Conservation (phyloP, 2,797 vertebrate genomes). For the Sphaeramia orbicularis region DNA sequence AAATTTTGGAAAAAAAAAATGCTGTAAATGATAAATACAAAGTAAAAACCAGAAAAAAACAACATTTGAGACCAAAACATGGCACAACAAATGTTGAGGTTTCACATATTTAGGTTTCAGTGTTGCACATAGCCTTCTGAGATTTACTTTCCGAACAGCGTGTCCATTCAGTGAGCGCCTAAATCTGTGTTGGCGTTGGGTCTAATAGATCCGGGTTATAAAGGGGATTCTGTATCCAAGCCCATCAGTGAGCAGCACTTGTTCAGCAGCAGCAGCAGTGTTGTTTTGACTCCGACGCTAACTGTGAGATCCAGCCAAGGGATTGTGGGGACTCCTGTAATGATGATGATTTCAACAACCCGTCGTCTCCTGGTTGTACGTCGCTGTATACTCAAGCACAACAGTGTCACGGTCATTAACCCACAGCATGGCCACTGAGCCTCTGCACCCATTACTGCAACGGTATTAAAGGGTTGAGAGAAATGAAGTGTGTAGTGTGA, state of each 20-base stretch:
- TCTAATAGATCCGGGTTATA: too few species aligned
- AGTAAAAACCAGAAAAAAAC: too few species aligned
- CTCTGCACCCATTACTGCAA: slow-evolving; percentile 63
- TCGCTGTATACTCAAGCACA: slow-evolving; percentile 56
- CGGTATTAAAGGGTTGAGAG: slow-evolving; percentile 45
- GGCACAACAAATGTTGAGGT: too few species aligned
- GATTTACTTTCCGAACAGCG: too few species aligned
- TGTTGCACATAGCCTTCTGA: too few species aligned
- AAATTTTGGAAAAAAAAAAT: too few species aligned
- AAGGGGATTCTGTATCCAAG: too few species aligned
- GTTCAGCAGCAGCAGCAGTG: slow-evolving; percentile 31
- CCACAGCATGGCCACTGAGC: slow-evolving; percentile 57
- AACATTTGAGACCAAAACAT: too few species aligned
- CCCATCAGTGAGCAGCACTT: neutral
- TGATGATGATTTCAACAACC: slow-evolving; percentile 39
- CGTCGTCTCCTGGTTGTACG: slow-evolving; percentile 22
- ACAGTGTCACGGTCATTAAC: slow-evolving; percentile 69
- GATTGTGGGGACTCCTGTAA: slow-evolving; percentile 51
- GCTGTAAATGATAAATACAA: too few species aligned
- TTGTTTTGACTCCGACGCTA: slow-evolving; percentile 42
- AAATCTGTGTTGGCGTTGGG: too few species aligned
- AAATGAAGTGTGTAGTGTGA: slow-evolving; percentile 62
- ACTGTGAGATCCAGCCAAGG: slow-evolving; percentile 28
- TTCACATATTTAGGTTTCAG: too few species aligned
- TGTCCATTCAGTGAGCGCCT: too few species aligned